Percentiles rank a stretch among this genome's conserved stretches.
phyloP scores from a whole-genome alignment of 2,113 vertebrate genomes.

The Centrocercus urophasianus region DNA sequence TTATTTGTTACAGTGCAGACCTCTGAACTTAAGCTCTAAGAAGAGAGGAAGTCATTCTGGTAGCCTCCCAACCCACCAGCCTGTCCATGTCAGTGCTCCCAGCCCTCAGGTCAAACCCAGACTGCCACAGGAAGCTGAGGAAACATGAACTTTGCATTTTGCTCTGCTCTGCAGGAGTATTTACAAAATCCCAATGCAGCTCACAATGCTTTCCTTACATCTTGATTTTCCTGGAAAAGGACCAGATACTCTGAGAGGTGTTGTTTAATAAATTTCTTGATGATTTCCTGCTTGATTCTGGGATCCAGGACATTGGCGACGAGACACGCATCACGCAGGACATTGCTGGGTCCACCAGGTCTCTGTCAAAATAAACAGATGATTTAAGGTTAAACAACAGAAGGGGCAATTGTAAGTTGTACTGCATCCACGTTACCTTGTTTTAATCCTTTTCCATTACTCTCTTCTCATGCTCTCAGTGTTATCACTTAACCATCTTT shows the following conservation, averaged over 20 bases:
- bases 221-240: slow-evolving; percentile 99
- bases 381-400: background rate
- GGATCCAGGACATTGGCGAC: slow-evolving; percentile 96
- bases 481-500: background rate
- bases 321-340: slow-evolving; percentile 93
- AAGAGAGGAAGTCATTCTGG: background rate
- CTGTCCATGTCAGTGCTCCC: background rate
- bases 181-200: slow-evolving; percentile 17
- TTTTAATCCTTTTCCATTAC: background rate
- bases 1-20: background rate
- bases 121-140: slow-evolving; percentile 1
- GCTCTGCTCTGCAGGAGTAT: background rate
- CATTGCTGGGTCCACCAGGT: slow-evolving; percentile 93
- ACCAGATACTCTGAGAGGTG: slow-evolving; percentile 96
- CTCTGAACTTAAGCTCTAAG: background rate
- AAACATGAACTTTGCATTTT: background rate
- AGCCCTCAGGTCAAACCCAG: background rate
- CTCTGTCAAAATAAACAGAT: slow-evolving; percentile 81
- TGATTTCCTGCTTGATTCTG: slow-evolving; percentile 97
- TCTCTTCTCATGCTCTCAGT: background rate
- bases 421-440: background rate
- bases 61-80: background rate
- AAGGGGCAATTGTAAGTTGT: background rate
- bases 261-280: slow-evolving; percentile 98
- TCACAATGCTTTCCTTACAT: slow-evolving; percentile 82